Evolutionary conservation across 2,888 invertebrate genomes (phyloP).

Genomic region (Trissolcus japonicus): DNA sequence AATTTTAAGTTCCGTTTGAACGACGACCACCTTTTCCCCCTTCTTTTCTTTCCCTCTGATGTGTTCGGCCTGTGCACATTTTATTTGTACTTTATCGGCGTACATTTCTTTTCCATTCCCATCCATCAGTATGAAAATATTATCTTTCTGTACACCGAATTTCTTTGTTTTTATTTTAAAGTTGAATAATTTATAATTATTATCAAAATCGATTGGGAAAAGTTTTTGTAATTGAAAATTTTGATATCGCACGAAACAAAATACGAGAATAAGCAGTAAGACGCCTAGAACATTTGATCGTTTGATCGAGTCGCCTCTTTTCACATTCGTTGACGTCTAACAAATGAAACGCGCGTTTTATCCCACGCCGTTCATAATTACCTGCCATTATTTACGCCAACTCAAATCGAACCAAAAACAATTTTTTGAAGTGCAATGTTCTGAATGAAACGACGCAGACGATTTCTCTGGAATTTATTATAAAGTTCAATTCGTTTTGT

Average conservation of each 20-base stretch:
- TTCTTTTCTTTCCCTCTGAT: background rate
- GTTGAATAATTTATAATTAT: background rate
- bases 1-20: constrained; percentile 45
- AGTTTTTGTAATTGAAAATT: too few species aligned
- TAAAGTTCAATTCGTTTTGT: too few species aligned
- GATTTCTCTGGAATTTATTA: too few species aligned
- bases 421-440: too few species aligned
- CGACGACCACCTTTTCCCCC: constrained; percentile 10
- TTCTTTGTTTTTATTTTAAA: background rate
- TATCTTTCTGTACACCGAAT: background rate
- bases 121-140: constrained; percentile 1
- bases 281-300: constrained; percentile 60
- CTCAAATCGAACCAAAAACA: constrained; percentile 29
- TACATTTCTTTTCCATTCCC: too few species aligned
- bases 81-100: background rate
- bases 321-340: constrained; percentile 38
- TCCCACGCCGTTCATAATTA: constrained; percentile 29
- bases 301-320: constrained; percentile 45
- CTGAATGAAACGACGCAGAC: too few species aligned
- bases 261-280: constrained; percentile 31
- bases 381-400: constrained; percentile 32
- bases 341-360: constrained; percentile 27
- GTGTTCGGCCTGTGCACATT: constrained; percentile 14
- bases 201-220: too few species aligned
- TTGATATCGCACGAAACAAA: too few species aligned